Conservation (phyloP, 2,797 vertebrate species). For the Tauraco hartlaubi region DNA sequence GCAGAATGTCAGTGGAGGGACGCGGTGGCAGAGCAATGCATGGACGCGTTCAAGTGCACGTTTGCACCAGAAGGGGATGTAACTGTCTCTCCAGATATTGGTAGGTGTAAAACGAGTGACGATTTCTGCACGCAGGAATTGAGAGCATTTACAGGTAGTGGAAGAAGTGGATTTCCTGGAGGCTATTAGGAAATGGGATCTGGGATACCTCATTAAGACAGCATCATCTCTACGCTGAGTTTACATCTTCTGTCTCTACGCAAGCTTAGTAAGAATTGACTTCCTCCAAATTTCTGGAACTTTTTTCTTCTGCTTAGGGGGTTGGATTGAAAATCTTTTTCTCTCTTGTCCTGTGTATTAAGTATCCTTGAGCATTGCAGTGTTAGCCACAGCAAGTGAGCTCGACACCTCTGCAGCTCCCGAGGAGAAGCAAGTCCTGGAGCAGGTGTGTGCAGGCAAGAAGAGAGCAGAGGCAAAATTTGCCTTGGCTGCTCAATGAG, state of each 20-base stretch:
- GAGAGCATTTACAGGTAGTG: background rate
- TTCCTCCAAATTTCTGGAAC: background rate
- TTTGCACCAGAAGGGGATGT: background rate
- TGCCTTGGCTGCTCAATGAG: background rate
- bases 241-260: background rate
- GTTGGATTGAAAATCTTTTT: background rate
- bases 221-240: background rate
- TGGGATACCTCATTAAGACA: background rate
- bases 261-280: background rate
- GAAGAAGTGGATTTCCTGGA: background rate
- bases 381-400: background rate
- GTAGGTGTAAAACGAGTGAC: constrained; percentile 4
- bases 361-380: background rate
- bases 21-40: accelerated
- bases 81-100: background rate
- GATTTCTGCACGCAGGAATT: background rate
- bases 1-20: background rate
- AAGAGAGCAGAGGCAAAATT: background rate
- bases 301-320: background rate
- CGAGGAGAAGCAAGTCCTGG: background rate
- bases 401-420: background rate
- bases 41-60: background rate
- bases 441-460: background rate
- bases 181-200: background rate
- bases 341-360: background rate